A percentile compares a stretch with the other conserved stretches of the same genome.
Evolutionary conservation across 1,140 invertebrate species (phyloP).

Genomic region (Bicyclus anynana): DNA sequence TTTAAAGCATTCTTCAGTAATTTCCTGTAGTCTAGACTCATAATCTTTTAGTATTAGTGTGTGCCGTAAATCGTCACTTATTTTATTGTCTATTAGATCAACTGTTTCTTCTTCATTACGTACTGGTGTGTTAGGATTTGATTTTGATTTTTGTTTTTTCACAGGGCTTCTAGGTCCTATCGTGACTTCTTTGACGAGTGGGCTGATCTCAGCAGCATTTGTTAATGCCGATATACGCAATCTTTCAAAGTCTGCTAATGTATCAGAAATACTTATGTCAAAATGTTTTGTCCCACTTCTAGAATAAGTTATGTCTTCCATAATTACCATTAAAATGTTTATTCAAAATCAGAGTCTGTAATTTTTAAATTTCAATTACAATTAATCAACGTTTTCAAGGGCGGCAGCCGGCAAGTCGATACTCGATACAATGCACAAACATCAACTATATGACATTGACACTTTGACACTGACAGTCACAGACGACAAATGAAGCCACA

Average conservation of each 20-base stretch:
- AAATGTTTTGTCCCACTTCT: constrained; percentile 27
- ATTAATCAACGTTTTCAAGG: too few relatives aligned
- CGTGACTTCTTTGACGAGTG: constrained; percentile 63
- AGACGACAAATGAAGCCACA: too few relatives aligned
- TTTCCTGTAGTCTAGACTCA: constrained; percentile 54
- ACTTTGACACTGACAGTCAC: too few relatives aligned
- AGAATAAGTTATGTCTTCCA: constrained; percentile 19
- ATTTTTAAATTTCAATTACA: too few relatives aligned
- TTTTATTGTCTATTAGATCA: constrained; percentile 53
- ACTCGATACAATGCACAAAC: too few relatives aligned
- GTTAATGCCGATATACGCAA: constrained; percentile 66
- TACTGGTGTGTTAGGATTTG: constrained; percentile 7
- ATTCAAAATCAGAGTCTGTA: too few relatives aligned
- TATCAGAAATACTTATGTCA: constrained; percentile 47
- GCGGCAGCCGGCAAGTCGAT: too few relatives aligned
- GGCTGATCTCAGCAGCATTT: constrained; percentile 73
- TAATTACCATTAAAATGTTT: too few relatives aligned
- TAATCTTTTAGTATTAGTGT: constrained; percentile 59
- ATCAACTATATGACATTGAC: too few relatives aligned
- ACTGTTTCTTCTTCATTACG: constrained; percentile 28
- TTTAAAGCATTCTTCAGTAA: constrained; percentile 48
- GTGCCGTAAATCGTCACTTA: constrained; percentile 54
- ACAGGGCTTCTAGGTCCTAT: constrained; percentile 65
- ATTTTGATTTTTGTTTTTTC: constrained; percentile 36
- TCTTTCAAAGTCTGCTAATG: constrained; percentile 52